Percentiles rank a stretch among this genome's conserved stretches.
These are phyloP conservation scores for Myocastor coypus DNA, from an alignment of 2,113 vertebrate genomes.

Conservation along the genomic window DNA sequence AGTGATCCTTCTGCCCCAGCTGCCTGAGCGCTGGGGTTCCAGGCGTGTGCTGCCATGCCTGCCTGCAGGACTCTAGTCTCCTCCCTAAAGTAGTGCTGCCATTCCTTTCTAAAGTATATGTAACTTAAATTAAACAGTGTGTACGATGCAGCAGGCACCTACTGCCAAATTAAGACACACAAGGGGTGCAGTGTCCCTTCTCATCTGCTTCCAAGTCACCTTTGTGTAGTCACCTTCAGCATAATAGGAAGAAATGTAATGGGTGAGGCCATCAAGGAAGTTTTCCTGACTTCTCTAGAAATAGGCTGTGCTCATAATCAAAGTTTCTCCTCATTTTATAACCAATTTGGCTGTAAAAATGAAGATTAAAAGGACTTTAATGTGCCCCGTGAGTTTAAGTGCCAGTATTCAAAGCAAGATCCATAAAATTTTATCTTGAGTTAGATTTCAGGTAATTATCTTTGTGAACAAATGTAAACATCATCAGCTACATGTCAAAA, in stretches of 20 bases:
- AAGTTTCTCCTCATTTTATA: not conserved
- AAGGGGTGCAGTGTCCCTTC: not conserved
- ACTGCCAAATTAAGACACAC: not conserved
- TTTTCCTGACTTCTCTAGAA: not conserved
- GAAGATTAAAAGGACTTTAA: constrained; percentile 23
- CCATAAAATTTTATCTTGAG: not conserved
- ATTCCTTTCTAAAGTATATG: not conserved
- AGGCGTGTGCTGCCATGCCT: not conserved
- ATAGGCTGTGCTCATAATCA: not conserved
- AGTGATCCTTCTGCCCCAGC: not conserved
- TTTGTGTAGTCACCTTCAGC: not conserved
- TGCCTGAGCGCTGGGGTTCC: not conserved
- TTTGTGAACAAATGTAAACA: constrained; percentile 71
- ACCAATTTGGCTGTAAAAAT: not conserved
- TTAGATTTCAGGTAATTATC: constrained; percentile 41
- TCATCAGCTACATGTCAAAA: constrained; percentile 72
- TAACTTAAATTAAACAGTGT: constrained; percentile 4
- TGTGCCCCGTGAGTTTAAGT: not conserved
- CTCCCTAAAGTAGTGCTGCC: not conserved
- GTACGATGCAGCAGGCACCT: not conserved
- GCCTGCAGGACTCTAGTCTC: not conserved
- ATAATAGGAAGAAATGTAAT: not conserved
- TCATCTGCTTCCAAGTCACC: not conserved
- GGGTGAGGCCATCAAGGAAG: not conserved
- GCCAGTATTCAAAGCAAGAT: not conserved